Evolutionary conservation across 1,140 invertebrate genomes (phyloP), one percentile per base, ranked within the genome.

Genomic region (Lycorma delicatula): DNA sequence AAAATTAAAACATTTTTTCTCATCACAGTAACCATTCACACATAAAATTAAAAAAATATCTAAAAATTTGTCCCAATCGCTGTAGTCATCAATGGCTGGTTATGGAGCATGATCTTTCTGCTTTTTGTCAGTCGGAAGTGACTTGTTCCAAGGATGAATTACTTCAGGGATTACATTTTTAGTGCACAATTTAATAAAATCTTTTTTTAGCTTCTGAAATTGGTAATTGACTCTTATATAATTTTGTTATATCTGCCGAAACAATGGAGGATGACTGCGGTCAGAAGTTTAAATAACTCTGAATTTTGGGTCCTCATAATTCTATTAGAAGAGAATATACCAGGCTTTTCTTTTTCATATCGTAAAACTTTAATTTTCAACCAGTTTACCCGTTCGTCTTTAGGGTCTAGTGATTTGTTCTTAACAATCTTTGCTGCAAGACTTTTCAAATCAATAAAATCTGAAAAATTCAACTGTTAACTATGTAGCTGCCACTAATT

Each of bases 281-380:
- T 23, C 28, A 49, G 29, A 54, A 47, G 22, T n/a, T 59, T 55
- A 25, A 12, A 59, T 46, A 25, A 47, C 56, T 23, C 25, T 27
- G 52, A 47, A 56, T 3, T 59, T 22, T 6, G 18, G 18, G 41
- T 44, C 41, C 13, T 44, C 13, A 16, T 44, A 22, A 44, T 22
- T 44, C 16, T 44, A 44, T 16, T 44, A 20, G 41, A 44, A 44
- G 18, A 20, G 18, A 6, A 44, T 44, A 44, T 6, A 6, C 41
- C 41, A n/a, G n/a, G n/a, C n/a, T 44, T 44, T 36, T 48, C 38
- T 57, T 41, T 57, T 12, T 34, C 26, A 20, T 28, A 55, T 41
- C 41, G 25, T 1, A 48, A 13, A 1, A 11, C 28, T 48, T 56
- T 56, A 27, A 56, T 47, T 29, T 29, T 44, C 2, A 48, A 26